Evolutionary conservation across 2,888 invertebrate genomes (phyloP).

Genomic region (Timema cristinae): DNA sequence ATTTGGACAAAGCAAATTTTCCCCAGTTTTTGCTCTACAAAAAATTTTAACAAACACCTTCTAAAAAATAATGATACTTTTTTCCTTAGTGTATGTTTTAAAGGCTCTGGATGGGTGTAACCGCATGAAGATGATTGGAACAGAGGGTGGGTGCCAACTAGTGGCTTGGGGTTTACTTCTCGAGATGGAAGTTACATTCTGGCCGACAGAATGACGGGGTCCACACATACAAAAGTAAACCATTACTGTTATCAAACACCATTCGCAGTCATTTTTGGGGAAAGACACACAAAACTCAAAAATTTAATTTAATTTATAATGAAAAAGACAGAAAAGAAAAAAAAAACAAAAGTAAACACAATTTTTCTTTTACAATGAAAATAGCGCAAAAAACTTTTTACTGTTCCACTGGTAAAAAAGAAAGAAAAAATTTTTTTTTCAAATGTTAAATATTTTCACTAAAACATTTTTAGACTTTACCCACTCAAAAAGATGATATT

Average conservation of each 20-base stretch:
- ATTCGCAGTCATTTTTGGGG: too few species aligned
- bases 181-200: slow-evolving; percentile 71
- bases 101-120: slow-evolving; percentile 70
- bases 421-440: too few species aligned
- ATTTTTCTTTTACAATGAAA: too few species aligned
- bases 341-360: too few species aligned
- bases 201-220: slow-evolving; percentile 74
- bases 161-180: slow-evolving; percentile 82
- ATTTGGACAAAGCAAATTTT: too few species aligned
- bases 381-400: too few species aligned
- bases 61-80: neutral
- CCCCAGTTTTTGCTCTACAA: neutral
- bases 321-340: too few species aligned
- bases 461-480: neutral
- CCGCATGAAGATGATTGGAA: slow-evolving; percentile 71
- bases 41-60: neutral
- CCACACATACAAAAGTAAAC: slow-evolving; percentile 69
- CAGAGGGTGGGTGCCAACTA: slow-evolving; percentile 75
- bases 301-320: too few species aligned
- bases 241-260: too few species aligned
- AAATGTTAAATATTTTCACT: neutral
- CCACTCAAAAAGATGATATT: neutral
- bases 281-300: too few species aligned
- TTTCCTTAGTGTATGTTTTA: slow-evolving; percentile 63
- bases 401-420: too few species aligned